phyloP scores from a whole-genome alignment of 2,113 vertebrate genomes.

The Thamnaconus septentrionalis region DNA sequence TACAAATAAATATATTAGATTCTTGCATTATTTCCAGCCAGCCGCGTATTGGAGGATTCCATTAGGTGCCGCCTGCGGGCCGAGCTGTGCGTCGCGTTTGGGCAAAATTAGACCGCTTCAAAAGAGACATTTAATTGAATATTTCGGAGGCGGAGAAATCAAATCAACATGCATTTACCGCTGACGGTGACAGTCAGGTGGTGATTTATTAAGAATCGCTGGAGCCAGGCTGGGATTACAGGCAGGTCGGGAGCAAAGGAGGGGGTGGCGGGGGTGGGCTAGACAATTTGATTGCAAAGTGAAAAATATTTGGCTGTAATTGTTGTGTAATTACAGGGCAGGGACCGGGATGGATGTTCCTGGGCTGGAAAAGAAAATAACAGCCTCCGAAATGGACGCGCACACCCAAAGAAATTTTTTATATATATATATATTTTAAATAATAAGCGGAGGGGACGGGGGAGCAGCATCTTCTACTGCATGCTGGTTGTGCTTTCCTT shows the following conservation, averaged over 20 bases:
- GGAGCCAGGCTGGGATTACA: constrained; percentile 11
- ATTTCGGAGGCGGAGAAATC: constrained; percentile 38
- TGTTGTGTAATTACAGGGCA: constrained; percentile 34
- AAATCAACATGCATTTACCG: constrained; percentile 49
- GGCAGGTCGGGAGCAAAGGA: constrained; percentile 14
- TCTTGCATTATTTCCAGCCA: constrained; percentile 43
- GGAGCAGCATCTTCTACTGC: no score
- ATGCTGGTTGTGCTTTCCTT: constrained; percentile 29
- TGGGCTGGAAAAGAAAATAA: constrained; percentile 14
- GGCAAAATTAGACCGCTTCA: constrained; percentile 46
- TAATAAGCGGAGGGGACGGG: no score
- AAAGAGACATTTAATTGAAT: constrained; percentile 53
- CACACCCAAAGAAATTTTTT: no score
- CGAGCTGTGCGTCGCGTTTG: constrained; percentile 33
- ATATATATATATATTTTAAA: no score
- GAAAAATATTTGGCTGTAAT: constrained; percentile 24
- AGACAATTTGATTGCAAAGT: constrained; percentile 41
- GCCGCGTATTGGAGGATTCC: constrained; percentile 52
- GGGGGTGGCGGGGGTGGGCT: neutral
- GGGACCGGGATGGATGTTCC: no score
- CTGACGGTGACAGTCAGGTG: constrained; percentile 41
- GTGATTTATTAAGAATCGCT: constrained; percentile 24
- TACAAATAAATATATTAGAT: no score
- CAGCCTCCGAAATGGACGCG: neutral
- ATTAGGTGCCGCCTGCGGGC: constrained; percentile 49